phyloP scores from a whole-genome alignment of 2,113 vertebrate genomes.

The Pseudorhombus dupliciocellatus region DNA sequence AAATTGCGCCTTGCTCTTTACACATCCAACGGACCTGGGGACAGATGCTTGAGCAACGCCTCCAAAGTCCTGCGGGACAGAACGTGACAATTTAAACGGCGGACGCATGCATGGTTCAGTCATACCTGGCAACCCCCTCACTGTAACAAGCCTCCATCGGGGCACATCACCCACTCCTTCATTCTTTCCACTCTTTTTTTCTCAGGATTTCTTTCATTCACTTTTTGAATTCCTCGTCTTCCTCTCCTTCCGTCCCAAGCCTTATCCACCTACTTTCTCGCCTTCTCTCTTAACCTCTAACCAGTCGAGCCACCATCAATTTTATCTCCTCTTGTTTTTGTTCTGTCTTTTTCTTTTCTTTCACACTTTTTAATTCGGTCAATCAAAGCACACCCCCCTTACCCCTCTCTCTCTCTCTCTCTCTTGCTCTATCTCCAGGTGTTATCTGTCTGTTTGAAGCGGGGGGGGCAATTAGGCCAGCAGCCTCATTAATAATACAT shows the following conservation, averaged over 20 bases:
- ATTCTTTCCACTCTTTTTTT: not conserved
- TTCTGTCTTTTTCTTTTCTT: not conserved
- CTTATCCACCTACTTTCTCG: not conserved
- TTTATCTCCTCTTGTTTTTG: not conserved
- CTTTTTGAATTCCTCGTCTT: not conserved
- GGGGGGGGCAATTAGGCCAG: constrained; percentile 83
- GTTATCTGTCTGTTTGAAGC: constrained; percentile 71
- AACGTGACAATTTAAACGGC: too few relatives aligned
- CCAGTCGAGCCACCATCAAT: not conserved
- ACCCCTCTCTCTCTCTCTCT: constrained; percentile 19
- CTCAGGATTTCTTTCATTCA: not conserved
- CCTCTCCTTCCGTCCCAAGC: too few relatives aligned
- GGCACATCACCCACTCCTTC: too few relatives aligned
- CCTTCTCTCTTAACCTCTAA: not conserved
- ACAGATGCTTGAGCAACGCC: too few relatives aligned
- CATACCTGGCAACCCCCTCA: too few relatives aligned
- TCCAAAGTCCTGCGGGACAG: too few relatives aligned
- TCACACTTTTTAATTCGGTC: not conserved
- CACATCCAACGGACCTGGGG: too few relatives aligned
- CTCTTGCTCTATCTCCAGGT: constrained; percentile 69
- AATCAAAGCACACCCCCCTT: not conserved
- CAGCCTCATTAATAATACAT: constrained; percentile 95
- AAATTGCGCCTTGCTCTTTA: too few relatives aligned
- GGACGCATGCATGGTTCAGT: too few relatives aligned
- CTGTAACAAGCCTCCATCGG: too few relatives aligned